These are phyloP conservation scores for Theretra japonica DNA, from an alignment of 2,888 invertebrate genomes.

Conservation along the genomic window DNA sequence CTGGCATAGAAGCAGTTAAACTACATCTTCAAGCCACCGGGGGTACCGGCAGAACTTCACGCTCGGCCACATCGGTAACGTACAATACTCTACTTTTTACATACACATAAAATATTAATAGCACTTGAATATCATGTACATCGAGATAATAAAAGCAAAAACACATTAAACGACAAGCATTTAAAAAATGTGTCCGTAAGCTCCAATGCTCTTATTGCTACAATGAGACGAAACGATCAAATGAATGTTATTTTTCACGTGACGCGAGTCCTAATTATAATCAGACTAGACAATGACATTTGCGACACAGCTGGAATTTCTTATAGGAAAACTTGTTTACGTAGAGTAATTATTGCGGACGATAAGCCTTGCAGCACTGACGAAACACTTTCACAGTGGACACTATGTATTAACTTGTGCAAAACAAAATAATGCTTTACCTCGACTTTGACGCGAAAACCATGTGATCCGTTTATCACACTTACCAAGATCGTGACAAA, in stretches of 20 bases:
- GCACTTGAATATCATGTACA: not conserved
- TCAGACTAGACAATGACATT: constrained; percentile 11
- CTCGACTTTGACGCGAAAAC: constrained; percentile 46
- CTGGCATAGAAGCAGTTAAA: constrained; percentile 78
- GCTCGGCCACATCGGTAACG: constrained; percentile 76
- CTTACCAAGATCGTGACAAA: constrained; percentile 67
- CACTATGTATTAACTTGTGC: constrained; percentile 25
- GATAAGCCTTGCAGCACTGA: not conserved
- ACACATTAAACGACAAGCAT: not conserved
- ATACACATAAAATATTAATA: not conserved
- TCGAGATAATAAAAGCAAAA: not conserved
- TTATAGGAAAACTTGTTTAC: constrained; percentile 6
- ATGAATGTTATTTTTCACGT: constrained; percentile 22
- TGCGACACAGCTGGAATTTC: not conserved
- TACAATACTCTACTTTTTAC: not conserved
- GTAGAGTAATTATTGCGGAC: not conserved
- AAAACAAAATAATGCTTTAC: constrained; percentile 19
- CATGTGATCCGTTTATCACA: constrained; percentile 76
- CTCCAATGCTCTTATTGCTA: not conserved
- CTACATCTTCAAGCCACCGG: constrained; percentile 73
- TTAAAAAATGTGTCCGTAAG: not conserved
- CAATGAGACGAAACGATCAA: constrained; percentile 10
- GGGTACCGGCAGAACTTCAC: constrained; percentile 74
- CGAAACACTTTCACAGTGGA: not conserved
- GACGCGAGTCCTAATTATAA: constrained; percentile 1